phyloP scores from a whole-genome alignment of 2,888 invertebrate genomes.

The Sussaba pulchella region DNA sequence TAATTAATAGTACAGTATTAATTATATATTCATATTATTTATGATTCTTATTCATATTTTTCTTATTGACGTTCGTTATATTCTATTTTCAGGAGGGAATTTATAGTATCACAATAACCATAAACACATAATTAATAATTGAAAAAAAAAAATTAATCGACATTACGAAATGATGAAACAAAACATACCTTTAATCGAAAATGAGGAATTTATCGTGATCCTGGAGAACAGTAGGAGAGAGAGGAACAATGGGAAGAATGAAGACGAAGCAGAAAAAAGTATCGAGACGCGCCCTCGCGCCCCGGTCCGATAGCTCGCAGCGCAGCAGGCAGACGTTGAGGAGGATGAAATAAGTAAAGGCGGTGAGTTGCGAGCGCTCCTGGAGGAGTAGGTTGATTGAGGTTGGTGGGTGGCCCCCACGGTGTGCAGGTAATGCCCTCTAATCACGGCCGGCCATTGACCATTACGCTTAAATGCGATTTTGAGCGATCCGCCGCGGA shows the following conservation, averaged over 20 bases:
- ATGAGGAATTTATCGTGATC: not conserved
- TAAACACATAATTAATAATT: too few relatives aligned
- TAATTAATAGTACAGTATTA: not conserved
- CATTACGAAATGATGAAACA: too few relatives aligned
- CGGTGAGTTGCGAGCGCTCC: slow-evolving; percentile 59
- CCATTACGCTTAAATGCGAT: slow-evolving; percentile 81
- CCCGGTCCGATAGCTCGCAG: slow-evolving; percentile 31
- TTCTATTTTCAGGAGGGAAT: too few relatives aligned
- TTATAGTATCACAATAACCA: too few relatives aligned
- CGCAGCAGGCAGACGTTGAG: slow-evolving; percentile 19
- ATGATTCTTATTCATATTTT: too few relatives aligned
- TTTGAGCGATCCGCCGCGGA: slow-evolving; percentile 76
- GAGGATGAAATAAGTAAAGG: slow-evolving; percentile 21
- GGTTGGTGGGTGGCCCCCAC: slow-evolving; percentile 81
- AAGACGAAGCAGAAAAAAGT: slow-evolving; percentile 28
- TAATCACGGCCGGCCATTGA: slow-evolving; percentile 80
- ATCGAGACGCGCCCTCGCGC: slow-evolving; percentile 15
- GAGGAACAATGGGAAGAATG: not conserved
- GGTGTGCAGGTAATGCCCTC: slow-evolving; percentile 79
- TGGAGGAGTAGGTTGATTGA: slow-evolving; percentile 77
- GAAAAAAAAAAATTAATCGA: too few relatives aligned
- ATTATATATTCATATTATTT: too few relatives aligned
- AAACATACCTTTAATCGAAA: not conserved
- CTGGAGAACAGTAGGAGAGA: not conserved
- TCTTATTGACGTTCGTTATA: too few relatives aligned